Percentiles rank a stretch among this genome's conserved stretches.
These are phyloP conservation scores for Oligia latruncula DNA, from an alignment of 2,888 invertebrate species.

Conservation along the genomic window DNA sequence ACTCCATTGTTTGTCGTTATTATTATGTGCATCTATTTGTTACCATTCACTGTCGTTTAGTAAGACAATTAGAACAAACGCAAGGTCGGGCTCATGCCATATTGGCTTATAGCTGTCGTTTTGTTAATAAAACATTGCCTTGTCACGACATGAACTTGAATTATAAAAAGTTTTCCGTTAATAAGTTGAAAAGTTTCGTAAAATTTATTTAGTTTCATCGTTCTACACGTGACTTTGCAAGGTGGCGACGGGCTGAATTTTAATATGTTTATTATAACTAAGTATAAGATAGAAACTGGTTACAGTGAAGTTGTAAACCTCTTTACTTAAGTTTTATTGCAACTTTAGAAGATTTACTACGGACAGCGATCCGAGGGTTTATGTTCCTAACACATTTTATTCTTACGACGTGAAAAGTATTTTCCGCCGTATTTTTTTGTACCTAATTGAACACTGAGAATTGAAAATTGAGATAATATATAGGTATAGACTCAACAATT, in stretches of 20 bases:
- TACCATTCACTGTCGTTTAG: slow-evolving; percentile 77
- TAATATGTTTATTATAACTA: slow-evolving; percentile 52
- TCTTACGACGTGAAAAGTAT: slow-evolving; percentile 33
- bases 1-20: slow-evolving; percentile 75
- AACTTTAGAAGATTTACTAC: slow-evolving; percentile 49
- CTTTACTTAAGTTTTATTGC: slow-evolving; percentile 51
- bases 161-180: slow-evolving; percentile 39
- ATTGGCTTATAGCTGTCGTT: slow-evolving; percentile 58
- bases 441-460: slow-evolving; percentile 5
- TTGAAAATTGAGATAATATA: neutral
- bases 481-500: neutral
- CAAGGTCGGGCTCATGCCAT: slow-evolving; percentile 75
- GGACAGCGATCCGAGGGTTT: slow-evolving; percentile 13
- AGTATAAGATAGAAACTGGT: slow-evolving; percentile 39
- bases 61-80: slow-evolving; percentile 74
- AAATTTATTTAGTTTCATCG: slow-evolving; percentile 50
- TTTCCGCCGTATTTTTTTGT: slow-evolving; percentile 27
- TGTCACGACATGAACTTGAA: slow-evolving; percentile 64
- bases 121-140: slow-evolving; percentile 54
- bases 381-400: slow-evolving; percentile 38
- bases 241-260: slow-evolving; percentile 45
- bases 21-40: slow-evolving; percentile 77
- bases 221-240: slow-evolving; percentile 39
- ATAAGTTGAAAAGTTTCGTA: slow-evolving; percentile 43
- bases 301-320: slow-evolving; percentile 47